phyloP scores from a whole-genome alignment of 2,113 vertebrate genomes.

The Pluvialis apricaria region DNA sequence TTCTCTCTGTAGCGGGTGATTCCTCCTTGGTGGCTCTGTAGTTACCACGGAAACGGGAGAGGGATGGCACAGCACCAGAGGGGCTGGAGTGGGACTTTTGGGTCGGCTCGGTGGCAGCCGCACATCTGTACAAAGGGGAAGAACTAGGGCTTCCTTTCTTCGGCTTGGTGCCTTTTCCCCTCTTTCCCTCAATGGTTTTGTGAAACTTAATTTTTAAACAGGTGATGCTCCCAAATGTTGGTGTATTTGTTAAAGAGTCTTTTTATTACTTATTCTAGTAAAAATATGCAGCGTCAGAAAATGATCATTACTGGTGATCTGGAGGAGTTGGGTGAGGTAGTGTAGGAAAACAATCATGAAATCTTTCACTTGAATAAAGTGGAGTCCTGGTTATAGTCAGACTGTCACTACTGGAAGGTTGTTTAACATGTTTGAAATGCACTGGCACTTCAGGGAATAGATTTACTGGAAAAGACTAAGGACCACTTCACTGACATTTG shows the following conservation, averaged over 20 bases:
- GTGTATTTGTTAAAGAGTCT: background rate
- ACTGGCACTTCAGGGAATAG: background rate
- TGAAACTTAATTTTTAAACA: background rate
- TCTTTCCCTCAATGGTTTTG: background rate
- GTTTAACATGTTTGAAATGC: background rate
- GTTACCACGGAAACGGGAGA: slow-evolving; percentile 66
- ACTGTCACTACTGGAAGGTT: background rate
- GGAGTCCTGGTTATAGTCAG: background rate
- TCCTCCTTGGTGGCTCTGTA: slow-evolving; percentile 45
- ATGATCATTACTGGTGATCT: background rate
- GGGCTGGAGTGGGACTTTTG: slow-evolving; percentile 10
- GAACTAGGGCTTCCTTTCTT: background rate
- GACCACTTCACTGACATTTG: background rate
- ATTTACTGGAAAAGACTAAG: background rate
- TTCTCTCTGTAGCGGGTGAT: background rate
- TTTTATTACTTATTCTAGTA: background rate
- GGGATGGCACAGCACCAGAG: background rate
- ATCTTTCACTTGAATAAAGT: background rate
- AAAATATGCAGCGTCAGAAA: background rate
- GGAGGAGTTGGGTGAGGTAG: background rate
- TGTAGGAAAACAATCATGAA: background rate
- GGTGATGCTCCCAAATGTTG: background rate
- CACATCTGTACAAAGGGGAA: background rate
- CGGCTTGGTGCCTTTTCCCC: background rate
- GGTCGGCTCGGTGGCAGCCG: background rate